A percentile compares a stretch with the other conserved stretches of the same genome.
Evolutionary conservation across 2,888 invertebrate genomes (phyloP).

Genomic region (Neuroscelio doddi): DNA sequence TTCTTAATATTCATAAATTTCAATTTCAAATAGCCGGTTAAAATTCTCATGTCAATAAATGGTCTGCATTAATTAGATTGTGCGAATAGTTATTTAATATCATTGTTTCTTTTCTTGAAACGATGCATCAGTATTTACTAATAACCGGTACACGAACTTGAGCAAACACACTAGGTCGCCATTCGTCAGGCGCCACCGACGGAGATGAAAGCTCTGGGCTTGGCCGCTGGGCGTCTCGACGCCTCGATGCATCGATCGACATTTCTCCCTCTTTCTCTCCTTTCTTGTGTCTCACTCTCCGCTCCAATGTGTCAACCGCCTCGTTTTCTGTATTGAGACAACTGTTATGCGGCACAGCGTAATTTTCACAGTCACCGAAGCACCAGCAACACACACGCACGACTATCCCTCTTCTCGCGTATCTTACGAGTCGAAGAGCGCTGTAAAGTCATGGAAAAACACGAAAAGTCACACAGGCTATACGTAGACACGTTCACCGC

Average conservation of each 20-base stretch:
- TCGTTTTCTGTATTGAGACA: constrained; percentile 23
- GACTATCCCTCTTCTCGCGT: constrained; percentile 8
- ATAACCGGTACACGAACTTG: constrained; percentile 33
- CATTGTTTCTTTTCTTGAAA: neutral
- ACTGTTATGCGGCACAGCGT: neutral
- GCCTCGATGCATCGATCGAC: constrained; percentile 67
- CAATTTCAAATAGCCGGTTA: too few relatives aligned
- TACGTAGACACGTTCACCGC: neutral
- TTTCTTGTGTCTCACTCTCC: constrained; percentile 18
- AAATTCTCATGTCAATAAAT: too few relatives aligned
- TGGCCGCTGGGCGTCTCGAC: constrained; percentile 60
- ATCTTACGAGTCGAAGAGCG: constrained; percentile 10
- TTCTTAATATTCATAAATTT: too few relatives aligned
- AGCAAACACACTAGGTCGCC: constrained; percentile 38
- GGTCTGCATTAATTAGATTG: too few relatives aligned
- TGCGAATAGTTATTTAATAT: neutral
- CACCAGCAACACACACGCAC: neutral
- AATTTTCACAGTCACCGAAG: constrained; percentile 6
- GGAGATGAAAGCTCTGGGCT: constrained; percentile 61
- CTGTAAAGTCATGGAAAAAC: constrained; percentile 24
- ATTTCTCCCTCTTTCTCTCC: constrained; percentile 44
- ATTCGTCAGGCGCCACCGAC: constrained; percentile 47
- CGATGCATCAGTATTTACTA: constrained; percentile 12
- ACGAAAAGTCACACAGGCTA: neutral
- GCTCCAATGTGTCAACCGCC: constrained; percentile 57